Evolutionary conservation across 2,888 invertebrate species (phyloP).

Genomic region (Pseudococcus jackbeardsleyi): DNA sequence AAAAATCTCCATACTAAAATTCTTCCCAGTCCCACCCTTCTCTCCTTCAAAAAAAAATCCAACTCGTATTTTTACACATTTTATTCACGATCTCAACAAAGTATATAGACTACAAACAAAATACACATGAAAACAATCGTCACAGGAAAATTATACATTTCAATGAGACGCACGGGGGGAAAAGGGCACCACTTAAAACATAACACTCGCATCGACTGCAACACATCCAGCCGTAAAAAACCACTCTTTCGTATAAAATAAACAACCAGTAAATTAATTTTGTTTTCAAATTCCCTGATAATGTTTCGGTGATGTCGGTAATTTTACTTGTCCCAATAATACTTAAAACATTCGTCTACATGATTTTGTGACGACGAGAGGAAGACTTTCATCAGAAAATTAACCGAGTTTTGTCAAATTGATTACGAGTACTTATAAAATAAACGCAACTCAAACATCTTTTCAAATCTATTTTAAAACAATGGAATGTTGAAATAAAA

Average conservation of each 20-base stretch:
- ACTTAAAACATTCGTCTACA: background rate
- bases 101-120: conserved; percentile 47
- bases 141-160: conserved; percentile 21
- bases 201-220: background rate
- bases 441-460: too few species aligned
- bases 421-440: too few species aligned
- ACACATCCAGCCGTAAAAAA: background rate
- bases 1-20: too few species aligned
- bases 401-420: too few species aligned
- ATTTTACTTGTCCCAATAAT: background rate
- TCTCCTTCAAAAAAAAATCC: background rate
- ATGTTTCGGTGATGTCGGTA: background rate
- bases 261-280: background rate
- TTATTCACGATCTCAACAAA: conserved; percentile 50
- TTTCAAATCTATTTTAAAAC: too few species aligned
- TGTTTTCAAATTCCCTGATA: background rate
- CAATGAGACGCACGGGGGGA: conserved; percentile 1
- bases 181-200: background rate
- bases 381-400: too few species aligned
- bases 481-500: too few species aligned
- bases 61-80: conserved; percentile 17
- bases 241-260: background rate
- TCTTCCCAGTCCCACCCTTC: too few species aligned
- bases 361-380: background rate
- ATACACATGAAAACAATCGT: conserved; percentile 42